A percentile compares a stretch with the other conserved stretches of the same genome.
These are phyloP conservation scores for Falco cherrug DNA, from an alignment of 2,797 vertebrate species.

Conservation along the genomic window DNA sequence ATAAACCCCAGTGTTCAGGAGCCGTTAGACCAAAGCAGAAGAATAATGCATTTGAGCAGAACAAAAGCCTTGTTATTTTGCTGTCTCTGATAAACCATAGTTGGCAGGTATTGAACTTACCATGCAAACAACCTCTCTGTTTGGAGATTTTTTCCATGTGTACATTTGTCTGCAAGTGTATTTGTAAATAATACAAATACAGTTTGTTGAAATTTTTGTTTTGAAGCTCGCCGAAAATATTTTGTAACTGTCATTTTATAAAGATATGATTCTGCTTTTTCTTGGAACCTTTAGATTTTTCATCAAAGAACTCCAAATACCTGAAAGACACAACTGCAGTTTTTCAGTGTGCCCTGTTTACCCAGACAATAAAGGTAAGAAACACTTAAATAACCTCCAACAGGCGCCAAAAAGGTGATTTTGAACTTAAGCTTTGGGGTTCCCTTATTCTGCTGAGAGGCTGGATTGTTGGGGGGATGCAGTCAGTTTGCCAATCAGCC, in stretches of 20 bases:
- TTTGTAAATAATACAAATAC: not conserved
- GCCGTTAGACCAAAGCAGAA: not conserved
- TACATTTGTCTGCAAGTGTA: not conserved
- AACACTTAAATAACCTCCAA: not conserved
- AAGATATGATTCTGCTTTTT: not conserved
- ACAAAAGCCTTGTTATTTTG: conserved; percentile 7
- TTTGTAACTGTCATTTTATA: not conserved
- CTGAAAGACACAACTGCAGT: not conserved
- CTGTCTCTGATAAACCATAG: not conserved
- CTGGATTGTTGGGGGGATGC: not conserved
- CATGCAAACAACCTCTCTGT: not conserved
- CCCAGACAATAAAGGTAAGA: not conserved
- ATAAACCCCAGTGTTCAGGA: not conserved
- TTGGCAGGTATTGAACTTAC: conserved; percentile 1
- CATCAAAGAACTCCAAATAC: not conserved
- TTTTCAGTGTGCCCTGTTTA: not conserved
- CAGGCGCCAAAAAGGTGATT: not conserved
- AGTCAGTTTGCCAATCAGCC: not conserved
- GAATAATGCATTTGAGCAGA: not conserved
- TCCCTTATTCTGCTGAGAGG: not conserved
- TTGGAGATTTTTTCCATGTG: not conserved
- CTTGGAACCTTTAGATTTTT: not conserved
- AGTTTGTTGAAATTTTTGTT: not conserved
- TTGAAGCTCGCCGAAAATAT: not conserved
- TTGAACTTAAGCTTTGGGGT: not conserved